Conservation (phyloP, 2,113 vertebrate species). For the Cebidichthys violaceus region DNA sequence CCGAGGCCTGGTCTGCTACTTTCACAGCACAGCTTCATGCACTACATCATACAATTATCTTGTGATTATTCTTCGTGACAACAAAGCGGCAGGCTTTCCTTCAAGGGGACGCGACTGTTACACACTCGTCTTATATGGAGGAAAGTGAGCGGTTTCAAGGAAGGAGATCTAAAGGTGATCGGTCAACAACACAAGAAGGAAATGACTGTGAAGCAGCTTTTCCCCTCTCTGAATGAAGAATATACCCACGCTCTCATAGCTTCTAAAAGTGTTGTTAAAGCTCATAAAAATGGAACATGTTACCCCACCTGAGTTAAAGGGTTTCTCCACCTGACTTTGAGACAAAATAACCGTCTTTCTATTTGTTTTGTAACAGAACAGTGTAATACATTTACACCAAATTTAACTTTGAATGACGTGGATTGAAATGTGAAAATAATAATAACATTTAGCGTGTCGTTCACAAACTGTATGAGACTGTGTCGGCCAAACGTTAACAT, state of each 20-base stretch:
- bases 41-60: conserved; percentile 56
- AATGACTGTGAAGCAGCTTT: neutral
- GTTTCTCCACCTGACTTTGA: neutral
- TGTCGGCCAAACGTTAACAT: neutral
- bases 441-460: neutral
- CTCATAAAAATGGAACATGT: neutral
- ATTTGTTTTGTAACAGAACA: neutral
- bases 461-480: neutral
- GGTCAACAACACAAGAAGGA: neutral
- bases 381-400: neutral
- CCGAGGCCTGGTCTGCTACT: conserved; percentile 47
- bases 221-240: neutral
- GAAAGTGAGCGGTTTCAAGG: conserved; percentile 5
- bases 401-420: neutral
- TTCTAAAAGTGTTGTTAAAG: neutral
- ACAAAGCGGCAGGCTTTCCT: conserved; percentile 42
- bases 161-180: conserved; percentile 1
- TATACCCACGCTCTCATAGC: neutral
- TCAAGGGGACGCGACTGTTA: conserved; percentile 26
- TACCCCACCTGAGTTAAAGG: neutral
- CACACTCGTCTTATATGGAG: conserved; percentile 2
- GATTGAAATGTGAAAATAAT: neutral
- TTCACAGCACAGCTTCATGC: conserved; percentile 45
- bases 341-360: neutral
- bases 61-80: conserved; percentile 65